Conservation (phyloP, 2,113 vertebrate species). For the Takifugu flavidus region DNA sequence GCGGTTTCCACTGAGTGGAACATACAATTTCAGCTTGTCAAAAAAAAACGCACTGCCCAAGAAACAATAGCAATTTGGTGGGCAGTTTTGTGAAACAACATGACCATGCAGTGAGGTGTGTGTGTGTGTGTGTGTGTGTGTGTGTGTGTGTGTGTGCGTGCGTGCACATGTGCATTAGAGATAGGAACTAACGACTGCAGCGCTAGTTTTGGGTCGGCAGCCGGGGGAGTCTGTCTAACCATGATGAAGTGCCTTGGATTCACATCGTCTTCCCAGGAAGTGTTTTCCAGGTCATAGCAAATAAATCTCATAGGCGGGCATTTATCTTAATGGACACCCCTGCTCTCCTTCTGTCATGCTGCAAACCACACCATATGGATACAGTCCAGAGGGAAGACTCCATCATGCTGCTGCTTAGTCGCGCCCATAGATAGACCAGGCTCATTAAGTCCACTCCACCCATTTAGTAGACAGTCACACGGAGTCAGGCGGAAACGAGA, state of each 20-base stretch:
- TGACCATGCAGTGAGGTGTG: slow-evolving; percentile 21
- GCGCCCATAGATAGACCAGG: slow-evolving; percentile 55
- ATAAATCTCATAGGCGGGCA: slow-evolving; percentile 73
- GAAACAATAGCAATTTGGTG: slow-evolving; percentile 44
- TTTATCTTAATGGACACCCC: slow-evolving; percentile 76
- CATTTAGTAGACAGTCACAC: slow-evolving; percentile 57
- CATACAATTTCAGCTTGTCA: slow-evolving; percentile 27
- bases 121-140: neutral
- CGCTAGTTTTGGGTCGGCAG: slow-evolving; percentile 65
- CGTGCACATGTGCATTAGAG: neutral
- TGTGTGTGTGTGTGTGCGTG: neutral
- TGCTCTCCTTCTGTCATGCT: slow-evolving; percentile 74
- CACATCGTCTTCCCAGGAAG: slow-evolving; percentile 70
- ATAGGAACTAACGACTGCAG: slow-evolving; percentile 51
- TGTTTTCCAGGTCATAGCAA: slow-evolving; percentile 74
- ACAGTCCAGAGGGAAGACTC: slow-evolving; percentile 69
- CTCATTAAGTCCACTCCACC: slow-evolving; percentile 65
- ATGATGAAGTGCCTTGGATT: slow-evolving; percentile 75
- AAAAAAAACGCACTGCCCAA: slow-evolving; percentile 11
- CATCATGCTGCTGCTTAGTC: slow-evolving; percentile 57
- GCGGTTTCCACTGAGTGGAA: slow-evolving; percentile 24
- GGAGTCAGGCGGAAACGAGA: slow-evolving; percentile 22
- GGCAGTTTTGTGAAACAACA: slow-evolving; percentile 36
- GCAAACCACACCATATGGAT: slow-evolving; percentile 67
- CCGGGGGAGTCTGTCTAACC: slow-evolving; percentile 64